A percentile compares a stretch with the other conserved stretches of the same genome.
phyloP scores from a whole-genome alignment of 1,140 invertebrate species.

The Ceratina calcarata region DNA sequence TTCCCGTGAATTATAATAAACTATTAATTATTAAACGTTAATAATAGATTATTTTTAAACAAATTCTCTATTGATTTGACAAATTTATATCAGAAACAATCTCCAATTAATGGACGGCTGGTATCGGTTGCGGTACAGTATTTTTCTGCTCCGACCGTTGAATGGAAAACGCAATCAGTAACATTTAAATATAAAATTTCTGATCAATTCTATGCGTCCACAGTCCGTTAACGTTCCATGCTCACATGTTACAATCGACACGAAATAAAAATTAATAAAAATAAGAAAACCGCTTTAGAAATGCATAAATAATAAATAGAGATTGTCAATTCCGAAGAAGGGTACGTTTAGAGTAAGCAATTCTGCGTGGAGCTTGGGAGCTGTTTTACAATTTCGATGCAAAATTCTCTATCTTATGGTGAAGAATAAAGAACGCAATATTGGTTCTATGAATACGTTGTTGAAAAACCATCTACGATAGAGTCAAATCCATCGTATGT shows the following conservation, averaged over 20 bases:
- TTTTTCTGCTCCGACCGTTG: neutral
- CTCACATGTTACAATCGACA: neutral
- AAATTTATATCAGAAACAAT: no score
- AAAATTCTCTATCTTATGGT: neutral
- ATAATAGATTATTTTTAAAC: no score
- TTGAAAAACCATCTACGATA: neutral
- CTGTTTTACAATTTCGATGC: neutral
- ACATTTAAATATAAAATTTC: slow-evolving; percentile 16
- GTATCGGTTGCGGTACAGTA: neutral
- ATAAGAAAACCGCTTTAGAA: no score
- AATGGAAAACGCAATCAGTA: neutral
- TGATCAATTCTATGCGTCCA: neutral
- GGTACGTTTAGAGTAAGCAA: no score
- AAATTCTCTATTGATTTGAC: no score
- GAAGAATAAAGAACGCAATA: neutral
- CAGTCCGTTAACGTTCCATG: neutral
- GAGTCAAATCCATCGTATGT: neutral
- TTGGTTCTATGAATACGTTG: neutral
- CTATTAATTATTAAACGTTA: no score
- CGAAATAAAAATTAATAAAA: neutral
- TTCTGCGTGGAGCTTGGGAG: neutral
- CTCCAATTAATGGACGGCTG: no score
- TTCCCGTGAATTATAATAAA: no score
- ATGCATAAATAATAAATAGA: no score
- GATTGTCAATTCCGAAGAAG: no score